phyloP scores from a whole-genome alignment of 1,140 invertebrate species.

The Chymomyza costata region DNA sequence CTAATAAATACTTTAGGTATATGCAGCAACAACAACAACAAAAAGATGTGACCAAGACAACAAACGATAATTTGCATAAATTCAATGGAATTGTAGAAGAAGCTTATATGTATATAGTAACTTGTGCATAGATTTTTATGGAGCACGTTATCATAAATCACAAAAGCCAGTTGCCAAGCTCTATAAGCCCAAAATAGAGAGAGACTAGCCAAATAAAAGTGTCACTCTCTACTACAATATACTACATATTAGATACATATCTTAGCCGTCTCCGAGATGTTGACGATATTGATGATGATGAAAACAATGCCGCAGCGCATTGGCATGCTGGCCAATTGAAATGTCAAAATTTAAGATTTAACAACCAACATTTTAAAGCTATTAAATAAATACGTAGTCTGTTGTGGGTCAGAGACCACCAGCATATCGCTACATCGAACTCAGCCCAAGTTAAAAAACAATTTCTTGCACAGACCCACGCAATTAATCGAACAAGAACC shows the following conservation, averaged over 20 bases:
- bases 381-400: constrained; percentile 26
- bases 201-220: constrained; percentile 54
- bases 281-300: constrained; percentile 57
- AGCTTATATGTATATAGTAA: constrained; percentile 11
- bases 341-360: constrained; percentile 51
- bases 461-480: too few relatives aligned
- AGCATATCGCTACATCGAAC: constrained; percentile 16
- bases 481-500: too few relatives aligned
- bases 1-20: constrained; percentile 44
- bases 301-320: constrained; percentile 43
- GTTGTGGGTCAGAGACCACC: constrained; percentile 22
- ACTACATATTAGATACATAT: constrained; percentile 27
- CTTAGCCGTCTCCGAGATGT: constrained; percentile 13
- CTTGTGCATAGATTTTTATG: constrained; percentile 46
- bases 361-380: constrained; percentile 23
- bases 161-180: background rate
- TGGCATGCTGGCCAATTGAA: constrained; percentile 51
- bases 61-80: constrained; percentile 59
- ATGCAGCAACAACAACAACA: too few relatives aligned
- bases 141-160: constrained; percentile 67
- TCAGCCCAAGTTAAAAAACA: too few relatives aligned
- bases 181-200: constrained; percentile 2
- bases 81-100: constrained; percentile 45
- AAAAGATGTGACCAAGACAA: constrained; percentile 15
- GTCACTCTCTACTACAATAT: constrained; percentile 47